Conservation (phyloP, 2,113 vertebrate species). For the Turdus rufiventris region DNA sequence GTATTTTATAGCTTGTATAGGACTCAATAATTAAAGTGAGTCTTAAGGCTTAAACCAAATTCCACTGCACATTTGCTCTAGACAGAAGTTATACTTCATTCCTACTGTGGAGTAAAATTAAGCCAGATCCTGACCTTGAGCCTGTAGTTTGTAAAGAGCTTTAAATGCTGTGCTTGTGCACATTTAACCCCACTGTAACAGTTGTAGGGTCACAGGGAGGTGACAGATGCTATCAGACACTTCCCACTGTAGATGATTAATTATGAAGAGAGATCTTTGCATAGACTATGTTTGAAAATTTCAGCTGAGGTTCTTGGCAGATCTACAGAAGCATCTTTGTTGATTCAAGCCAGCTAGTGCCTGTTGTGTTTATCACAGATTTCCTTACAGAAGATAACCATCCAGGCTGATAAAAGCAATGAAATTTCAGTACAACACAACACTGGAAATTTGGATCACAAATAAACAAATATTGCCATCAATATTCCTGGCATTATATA, state of each 20-base stretch:
- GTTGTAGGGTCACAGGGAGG: slow-evolving; percentile 35
- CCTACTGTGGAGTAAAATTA: background rate
- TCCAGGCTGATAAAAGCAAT: slow-evolving; percentile 50
- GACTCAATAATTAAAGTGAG: slow-evolving; percentile 11
- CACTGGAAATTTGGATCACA: slow-evolving; percentile 65
- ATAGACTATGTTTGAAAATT: slow-evolving; percentile 33
- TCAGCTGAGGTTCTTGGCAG: slow-evolving; percentile 24
- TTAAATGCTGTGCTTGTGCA: slow-evolving; percentile 13
- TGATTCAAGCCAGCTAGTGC: slow-evolving; percentile 34
- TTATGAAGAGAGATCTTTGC: slow-evolving; percentile 55
- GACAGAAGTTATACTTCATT: slow-evolving; percentile 6
- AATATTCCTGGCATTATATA: slow-evolving; percentile 58
- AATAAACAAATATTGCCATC: slow-evolving; percentile 63
- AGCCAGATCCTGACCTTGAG: slow-evolving; percentile 43
- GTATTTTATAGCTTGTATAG: background rate
- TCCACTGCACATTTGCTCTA: background rate
- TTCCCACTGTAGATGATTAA: slow-evolving; percentile 54
- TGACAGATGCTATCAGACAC: slow-evolving; percentile 43
- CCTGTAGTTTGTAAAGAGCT: slow-evolving; percentile 9
- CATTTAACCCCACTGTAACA: slow-evolving; percentile 28
- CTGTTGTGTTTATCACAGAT: slow-evolving; percentile 43
- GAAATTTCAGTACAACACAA: slow-evolving; percentile 59
- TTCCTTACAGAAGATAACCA: slow-evolving; percentile 46
- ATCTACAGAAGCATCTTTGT: slow-evolving; percentile 33
- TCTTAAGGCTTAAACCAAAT: background rate